phyloP scores from a whole-genome alignment of 92 coral and sea anemone species.

The Isaurus tuberculatus region DNA sequence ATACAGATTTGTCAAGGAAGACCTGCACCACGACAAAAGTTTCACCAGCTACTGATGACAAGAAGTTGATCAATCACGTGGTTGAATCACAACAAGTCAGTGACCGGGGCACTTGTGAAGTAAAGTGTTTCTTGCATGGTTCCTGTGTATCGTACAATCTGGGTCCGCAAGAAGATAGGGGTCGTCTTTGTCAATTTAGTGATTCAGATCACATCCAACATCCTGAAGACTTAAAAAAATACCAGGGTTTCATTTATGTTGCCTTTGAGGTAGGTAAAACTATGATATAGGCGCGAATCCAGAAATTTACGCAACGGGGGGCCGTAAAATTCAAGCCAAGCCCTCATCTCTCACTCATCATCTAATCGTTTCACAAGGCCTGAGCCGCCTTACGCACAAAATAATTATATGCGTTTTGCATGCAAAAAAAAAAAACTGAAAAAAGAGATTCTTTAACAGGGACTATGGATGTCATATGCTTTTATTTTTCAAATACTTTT shows the following conservation, averaged over 20 bases:
- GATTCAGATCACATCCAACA: slow-evolving; percentile 9
- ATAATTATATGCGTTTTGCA: too few relatives aligned
- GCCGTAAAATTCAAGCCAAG: too few relatives aligned
- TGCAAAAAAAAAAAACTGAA: too few relatives aligned
- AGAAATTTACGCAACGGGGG: too few relatives aligned
- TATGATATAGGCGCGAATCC: too few relatives aligned
- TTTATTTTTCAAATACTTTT: too few relatives aligned
- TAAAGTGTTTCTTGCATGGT: background rate
- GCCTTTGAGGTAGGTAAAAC: background rate
- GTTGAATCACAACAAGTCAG: background rate
- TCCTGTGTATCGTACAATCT: slow-evolving; percentile 17
- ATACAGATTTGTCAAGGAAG: too few relatives aligned
- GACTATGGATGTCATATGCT: too few relatives aligned
- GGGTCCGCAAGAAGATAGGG: background rate
- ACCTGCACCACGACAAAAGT: background rate
- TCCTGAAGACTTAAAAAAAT: background rate
- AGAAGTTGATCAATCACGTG: slow-evolving; percentile 3
- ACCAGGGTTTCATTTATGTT: background rate
- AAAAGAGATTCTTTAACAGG: too few relatives aligned
- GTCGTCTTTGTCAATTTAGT: background rate
- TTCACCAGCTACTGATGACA: background rate
- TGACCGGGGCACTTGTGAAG: background rate
- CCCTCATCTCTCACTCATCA: too few relatives aligned
- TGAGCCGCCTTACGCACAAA: too few relatives aligned
- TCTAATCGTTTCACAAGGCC: too few relatives aligned